These are phyloP conservation scores for Temnothorax rugatulus DNA, from an alignment of 2,888 invertebrate species.

Conservation along the genomic window DNA sequence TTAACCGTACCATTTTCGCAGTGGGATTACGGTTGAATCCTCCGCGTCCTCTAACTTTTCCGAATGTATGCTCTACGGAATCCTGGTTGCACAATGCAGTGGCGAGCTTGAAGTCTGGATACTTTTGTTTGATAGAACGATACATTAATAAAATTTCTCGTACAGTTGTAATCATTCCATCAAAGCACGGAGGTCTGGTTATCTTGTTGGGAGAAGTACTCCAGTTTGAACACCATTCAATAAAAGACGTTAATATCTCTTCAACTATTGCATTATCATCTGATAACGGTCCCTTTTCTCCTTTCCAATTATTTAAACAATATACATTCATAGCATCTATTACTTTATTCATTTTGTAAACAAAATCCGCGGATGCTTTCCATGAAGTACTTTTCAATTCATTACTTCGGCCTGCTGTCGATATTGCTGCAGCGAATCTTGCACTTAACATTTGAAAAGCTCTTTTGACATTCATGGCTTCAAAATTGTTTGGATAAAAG, in stretches of 20 bases:
- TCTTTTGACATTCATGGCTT: neutral
- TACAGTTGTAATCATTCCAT: slow-evolving; percentile 20
- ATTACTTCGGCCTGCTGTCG: neutral
- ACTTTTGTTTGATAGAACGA: neutral
- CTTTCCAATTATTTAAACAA: slow-evolving; percentile 1
- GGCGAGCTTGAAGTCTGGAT: neutral
- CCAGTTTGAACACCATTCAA: slow-evolving; percentile 18
- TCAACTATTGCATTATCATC: neutral
- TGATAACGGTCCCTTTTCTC: slow-evolving; percentile 1
- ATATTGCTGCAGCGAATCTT: slow-evolving; percentile 17
- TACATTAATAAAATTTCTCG: slow-evolving; percentile 6
- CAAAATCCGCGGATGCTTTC: neutral
- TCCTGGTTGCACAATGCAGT: slow-evolving; percentile 14
- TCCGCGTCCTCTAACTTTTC: slow-evolving; percentile 23
- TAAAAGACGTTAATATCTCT: slow-evolving; percentile 12
- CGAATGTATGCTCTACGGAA: slow-evolving; percentile 11
- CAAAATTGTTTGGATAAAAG: neutral
- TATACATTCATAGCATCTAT: slow-evolving; percentile 6
- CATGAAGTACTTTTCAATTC: slow-evolving; percentile 10
- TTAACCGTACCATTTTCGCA: slow-evolving; percentile 5
- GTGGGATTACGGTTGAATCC: slow-evolving; percentile 15
- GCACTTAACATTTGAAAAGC: slow-evolving; percentile 17
- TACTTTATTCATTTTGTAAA: slow-evolving; percentile 13
- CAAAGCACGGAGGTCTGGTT: slow-evolving; percentile 12
- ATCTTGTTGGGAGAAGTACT: slow-evolving; percentile 6